Evolutionary conservation across 1,140 invertebrate genomes (phyloP), one percentile per base, ranked within the genome.

Genomic region (Liolophura sinensis): DNA sequence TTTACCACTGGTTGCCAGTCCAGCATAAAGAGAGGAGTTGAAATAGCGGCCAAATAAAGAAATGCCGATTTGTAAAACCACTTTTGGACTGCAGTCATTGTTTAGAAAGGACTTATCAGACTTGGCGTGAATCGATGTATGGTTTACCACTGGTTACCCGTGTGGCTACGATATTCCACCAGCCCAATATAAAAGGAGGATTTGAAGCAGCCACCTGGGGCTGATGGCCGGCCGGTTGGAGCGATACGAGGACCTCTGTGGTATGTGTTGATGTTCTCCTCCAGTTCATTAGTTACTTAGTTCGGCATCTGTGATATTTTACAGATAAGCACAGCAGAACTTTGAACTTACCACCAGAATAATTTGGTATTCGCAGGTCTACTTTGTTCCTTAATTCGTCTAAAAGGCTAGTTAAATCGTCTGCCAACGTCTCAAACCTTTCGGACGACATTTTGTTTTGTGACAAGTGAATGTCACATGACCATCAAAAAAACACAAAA

Each of bases 381-480:
- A 84, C 69, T 67, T 76, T 74, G 20, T 70, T 69, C 68, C 76
- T 74, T 49, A 85, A 66, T 54, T 74, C 74, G 20, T 85, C 80
- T 54, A 78, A 73, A 31, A 85, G 54, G 31, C 71, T 69, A 31
- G 75, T 71, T 7, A 86, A 77, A 67, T 86, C 86, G 59, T 86
- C 85, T 73, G 86, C 82, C 18, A 86, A 65, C 54, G 76, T 81
- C 71, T 87, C 86, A 76, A 86, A 86, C 74, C 83, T 85, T 77
- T 87, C 83, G 9, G 85, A 86, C 62, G 85, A 86, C 85, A 86
- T 85, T 61, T 64, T 74, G 49, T 7, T 20, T 24, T n/a, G n/a
- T n/a, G n/a, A 63, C 51, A 57, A 55, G 60, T 40, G 57, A 14
- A 20, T 46, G 14, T 58, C 50, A 60, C 22, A 47, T 71, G 15